Percentiles rank a stretch among this genome's conserved stretches.
These are phyloP conservation scores for Halictus quadricinctus DNA, from an alignment of 2,888 invertebrate genomes.

Conservation along the genomic window DNA sequence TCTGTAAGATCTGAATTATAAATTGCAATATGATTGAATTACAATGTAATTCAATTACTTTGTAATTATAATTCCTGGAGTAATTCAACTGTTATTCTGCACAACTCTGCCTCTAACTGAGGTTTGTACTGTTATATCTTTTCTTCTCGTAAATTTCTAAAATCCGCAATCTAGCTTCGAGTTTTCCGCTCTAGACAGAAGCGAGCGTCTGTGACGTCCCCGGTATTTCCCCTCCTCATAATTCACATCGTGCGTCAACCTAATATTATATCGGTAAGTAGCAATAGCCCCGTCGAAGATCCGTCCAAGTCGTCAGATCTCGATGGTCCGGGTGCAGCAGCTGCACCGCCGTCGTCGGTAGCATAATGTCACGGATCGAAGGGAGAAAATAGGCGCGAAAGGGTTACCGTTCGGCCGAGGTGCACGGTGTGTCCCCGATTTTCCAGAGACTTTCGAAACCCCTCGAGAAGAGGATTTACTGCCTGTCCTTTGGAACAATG, in stretches of 20 bases:
- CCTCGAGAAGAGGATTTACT: not conserved
- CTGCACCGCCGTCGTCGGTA: not conserved
- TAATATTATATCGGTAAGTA: not conserved
- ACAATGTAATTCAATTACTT: too few species aligned
- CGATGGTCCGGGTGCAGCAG: not conserved
- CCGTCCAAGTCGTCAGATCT: not conserved
- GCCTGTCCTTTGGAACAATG: constrained; percentile 22
- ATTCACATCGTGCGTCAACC: not conserved
- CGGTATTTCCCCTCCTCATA: not conserved
- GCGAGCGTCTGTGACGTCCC: not conserved
- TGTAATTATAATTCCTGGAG: too few species aligned
- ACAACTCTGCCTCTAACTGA: too few species aligned
- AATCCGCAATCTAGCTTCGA: not conserved
- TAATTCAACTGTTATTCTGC: too few species aligned
- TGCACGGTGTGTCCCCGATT: constrained; percentile 10
- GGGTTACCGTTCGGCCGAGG: not conserved
- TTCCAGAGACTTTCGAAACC: constrained; percentile 14
- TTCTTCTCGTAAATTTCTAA: not conserved
- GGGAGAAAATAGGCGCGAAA: not conserved
- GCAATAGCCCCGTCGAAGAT: not conserved
- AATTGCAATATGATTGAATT: too few species aligned
- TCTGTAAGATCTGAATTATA: too few species aligned
- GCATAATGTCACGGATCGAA: not conserved
- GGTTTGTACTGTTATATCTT: too few species aligned
- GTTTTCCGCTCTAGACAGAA: not conserved